These are phyloP conservation scores for Oreochromis spilurus DNA, from an alignment of 2,113 vertebrate species.

Conservation along the genomic window DNA sequence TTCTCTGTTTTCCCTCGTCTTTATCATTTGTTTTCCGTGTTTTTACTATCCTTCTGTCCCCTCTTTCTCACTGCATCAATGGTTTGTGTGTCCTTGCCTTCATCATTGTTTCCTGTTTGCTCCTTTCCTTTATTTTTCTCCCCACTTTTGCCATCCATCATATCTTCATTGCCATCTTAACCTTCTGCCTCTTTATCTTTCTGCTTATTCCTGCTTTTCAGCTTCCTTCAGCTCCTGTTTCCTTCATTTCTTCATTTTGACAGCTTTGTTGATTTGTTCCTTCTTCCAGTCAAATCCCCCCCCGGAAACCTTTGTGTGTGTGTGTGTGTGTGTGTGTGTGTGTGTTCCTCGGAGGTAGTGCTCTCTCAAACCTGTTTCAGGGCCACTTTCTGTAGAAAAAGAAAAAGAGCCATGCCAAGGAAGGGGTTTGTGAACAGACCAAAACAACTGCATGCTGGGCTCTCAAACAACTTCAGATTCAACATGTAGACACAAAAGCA, in stretches of 20 bases:
- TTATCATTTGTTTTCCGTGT: background rate
- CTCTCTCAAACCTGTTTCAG: background rate
- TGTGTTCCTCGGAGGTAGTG: background rate
- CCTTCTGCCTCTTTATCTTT: background rate
- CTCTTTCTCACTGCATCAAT: background rate
- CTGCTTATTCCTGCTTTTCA: background rate
- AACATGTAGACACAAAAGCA: background rate
- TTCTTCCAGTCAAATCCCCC: background rate
- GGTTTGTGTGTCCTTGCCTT: background rate
- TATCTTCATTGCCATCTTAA: background rate
- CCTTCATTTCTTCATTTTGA: background rate
- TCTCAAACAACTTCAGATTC: background rate
- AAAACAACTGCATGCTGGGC: background rate
- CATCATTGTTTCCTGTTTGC: background rate
- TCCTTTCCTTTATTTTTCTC: background rate
- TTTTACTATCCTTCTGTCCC: background rate
- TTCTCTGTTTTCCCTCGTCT: background rate
- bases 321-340: background rate
- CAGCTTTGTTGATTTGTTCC: background rate
- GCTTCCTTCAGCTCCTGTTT: background rate
- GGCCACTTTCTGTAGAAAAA: background rate
- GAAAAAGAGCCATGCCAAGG: background rate
- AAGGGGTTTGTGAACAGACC: background rate
- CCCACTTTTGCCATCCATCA: background rate
- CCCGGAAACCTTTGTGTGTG: background rate